phyloP scores from a whole-genome alignment of 2,888 invertebrate species.

The Mechanitis mazaeus region DNA sequence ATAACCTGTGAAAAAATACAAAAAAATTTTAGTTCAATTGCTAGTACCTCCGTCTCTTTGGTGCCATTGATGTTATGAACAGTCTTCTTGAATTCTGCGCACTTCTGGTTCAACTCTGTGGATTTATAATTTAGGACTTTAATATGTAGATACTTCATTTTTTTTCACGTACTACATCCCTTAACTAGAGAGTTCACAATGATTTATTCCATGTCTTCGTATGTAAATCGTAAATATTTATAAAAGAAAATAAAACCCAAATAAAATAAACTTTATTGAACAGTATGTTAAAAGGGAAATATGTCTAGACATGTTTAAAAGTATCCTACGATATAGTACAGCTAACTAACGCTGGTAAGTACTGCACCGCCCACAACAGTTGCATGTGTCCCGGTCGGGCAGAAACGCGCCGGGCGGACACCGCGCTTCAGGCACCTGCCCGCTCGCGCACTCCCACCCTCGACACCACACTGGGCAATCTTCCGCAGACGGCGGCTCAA shows the following conservation, averaged over 20 bases:
- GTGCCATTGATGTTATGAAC: conserved; percentile 48
- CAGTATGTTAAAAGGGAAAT: not conserved
- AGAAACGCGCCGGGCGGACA: conserved; percentile 56
- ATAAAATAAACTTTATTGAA: not conserved
- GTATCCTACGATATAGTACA: not conserved
- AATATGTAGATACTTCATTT: too few species aligned
- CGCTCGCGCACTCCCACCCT: conserved; percentile 47
- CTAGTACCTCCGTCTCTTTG: conserved; percentile 56
- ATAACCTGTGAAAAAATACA: too few species aligned
- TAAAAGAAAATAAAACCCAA: not conserved
- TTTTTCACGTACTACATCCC: too few species aligned
- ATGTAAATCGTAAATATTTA: not conserved
- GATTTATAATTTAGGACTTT: not conserved
- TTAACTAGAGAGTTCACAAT: too few species aligned
- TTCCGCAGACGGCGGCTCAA: conserved; percentile 41
- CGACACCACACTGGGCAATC: conserved; percentile 59
- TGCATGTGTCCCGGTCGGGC: conserved; percentile 57
- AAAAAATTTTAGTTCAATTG: too few species aligned
- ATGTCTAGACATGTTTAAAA: not conserved
- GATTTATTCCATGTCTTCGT: too few species aligned
- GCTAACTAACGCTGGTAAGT: conserved; percentile 52
- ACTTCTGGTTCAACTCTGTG: conserved; percentile 62
- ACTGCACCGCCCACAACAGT: conserved; percentile 66
- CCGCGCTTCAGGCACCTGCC: conserved; percentile 41
- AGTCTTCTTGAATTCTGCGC: conserved; percentile 65